These are phyloP conservation scores for Pyrrhura leucotis DNA, from an alignment of 2,797 vertebrate species.

Conservation along the genomic window DNA sequence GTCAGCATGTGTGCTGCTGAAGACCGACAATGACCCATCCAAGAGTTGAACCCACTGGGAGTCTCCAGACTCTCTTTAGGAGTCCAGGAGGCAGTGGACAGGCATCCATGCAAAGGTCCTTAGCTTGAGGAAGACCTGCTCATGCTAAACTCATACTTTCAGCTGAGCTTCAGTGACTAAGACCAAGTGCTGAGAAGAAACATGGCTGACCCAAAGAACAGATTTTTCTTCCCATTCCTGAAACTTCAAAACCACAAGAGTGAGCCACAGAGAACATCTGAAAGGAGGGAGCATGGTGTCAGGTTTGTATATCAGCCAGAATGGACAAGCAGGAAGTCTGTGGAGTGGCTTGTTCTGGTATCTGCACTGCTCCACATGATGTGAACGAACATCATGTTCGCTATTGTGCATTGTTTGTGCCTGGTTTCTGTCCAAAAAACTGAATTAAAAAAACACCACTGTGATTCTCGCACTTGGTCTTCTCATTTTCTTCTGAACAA, in stretches of 20 bases:
- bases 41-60: fast-evolving
- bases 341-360: neutral
- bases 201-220: fast-evolving
- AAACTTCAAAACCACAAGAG: neutral
- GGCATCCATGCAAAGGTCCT: fast-evolving
- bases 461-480: neutral
- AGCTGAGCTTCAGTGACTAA: neutral
- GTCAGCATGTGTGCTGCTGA: neutral
- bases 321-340: neutral
- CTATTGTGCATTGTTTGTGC: neutral
- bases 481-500: neutral
- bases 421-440: neutral
- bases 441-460: neutral
- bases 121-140: neutral
- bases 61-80: neutral
- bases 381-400: neutral
- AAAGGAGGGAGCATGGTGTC: neutral
- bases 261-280: neutral
- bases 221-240: neutral
- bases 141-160: neutral
- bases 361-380: neutral
- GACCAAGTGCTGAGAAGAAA: neutral
- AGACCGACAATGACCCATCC: neutral
- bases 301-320: neutral
- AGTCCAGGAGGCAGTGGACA: neutral